phyloP scores from a whole-genome alignment of 2,797 vertebrate genomes.

The Atherinosoma microstoma region DNA sequence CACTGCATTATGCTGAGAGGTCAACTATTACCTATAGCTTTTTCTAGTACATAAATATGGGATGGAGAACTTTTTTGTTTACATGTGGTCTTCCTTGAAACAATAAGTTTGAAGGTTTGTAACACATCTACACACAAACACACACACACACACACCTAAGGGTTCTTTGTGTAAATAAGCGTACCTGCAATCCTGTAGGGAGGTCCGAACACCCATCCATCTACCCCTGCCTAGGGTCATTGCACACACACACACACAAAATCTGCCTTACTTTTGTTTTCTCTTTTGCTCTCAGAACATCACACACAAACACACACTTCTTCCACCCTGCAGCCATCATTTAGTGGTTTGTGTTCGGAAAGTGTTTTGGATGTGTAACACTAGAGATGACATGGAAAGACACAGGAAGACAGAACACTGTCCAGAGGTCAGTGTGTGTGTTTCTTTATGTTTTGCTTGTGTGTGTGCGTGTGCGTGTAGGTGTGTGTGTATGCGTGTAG shows the following conservation, averaged over 20 bases:
- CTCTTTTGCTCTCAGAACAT: conserved; percentile 8
- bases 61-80: neutral
- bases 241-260: conserved; percentile 51
- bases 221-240: conserved; percentile 81
- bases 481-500: conserved; percentile 4
- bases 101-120: conserved; percentile 40
- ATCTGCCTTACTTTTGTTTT: conserved; percentile 32
- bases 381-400: conserved; percentile 72
- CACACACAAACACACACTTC: conserved; percentile 39
- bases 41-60: too few species aligned
- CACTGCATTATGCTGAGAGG: neutral
- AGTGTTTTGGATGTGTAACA: conserved; percentile 85
- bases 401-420: conserved; percentile 82
- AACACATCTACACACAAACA: conserved; percentile 19
- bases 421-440: conserved; percentile 77
- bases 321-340: conserved; percentile 80
- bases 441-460: neutral
- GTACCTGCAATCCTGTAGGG: conserved; percentile 76
- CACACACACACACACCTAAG: conserved; percentile 77
- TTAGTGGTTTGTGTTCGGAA: conserved; percentile 84
- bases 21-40: neutral
- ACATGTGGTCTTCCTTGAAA: conserved; percentile 27
- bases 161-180: conserved; percentile 88
- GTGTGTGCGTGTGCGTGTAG: conserved; percentile 37
- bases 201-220: conserved; percentile 82